Base-by-base conservation (phyloP, 2,113 vertebrate species). In the Cairina moschata region DNA sequence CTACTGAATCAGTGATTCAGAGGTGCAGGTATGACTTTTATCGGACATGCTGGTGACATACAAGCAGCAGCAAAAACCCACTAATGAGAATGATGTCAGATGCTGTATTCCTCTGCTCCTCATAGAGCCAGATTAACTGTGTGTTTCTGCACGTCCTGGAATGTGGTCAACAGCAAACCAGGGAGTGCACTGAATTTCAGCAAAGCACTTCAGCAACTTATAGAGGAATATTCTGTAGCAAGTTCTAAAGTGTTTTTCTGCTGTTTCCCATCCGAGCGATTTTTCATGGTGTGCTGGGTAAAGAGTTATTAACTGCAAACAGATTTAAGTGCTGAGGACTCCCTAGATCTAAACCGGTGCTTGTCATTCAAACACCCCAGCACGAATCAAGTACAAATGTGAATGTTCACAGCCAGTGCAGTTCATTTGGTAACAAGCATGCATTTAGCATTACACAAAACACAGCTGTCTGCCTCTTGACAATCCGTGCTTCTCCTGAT, bases 251-350 rank as follows among this genome's bases (percentile, higher is more conserved):
- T 94, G 74, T 56, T 88, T 86, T 90, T 83, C 85, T 93, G 82
- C 92, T 90, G 68, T 90, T 94, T 93, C 86, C 55, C 88, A 95
- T 94, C 85, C 83, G 86, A 97, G 77, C 85, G 68, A 95, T 97
- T 97, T 97, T 96, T 94, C 87, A 94, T 0, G 17, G 93, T 93
- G 87, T 3, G 0, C 94, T 95, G 93, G 66, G 69, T 88, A 50
- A 78, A 75, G 92, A 96, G 89, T 97, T 96, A 96, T 91, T 96
- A 97, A 93, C 90, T 95, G 92, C 95, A 94, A 95, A 83, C 96
- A 97, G 95, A 96, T 93, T 94, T 91, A 83, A 93, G 79, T 84
- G 67, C 91, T 91, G 88, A 91, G 83, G 78, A 66, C 91, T 86
- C 93, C 48, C 76, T 80, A 86, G 74, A 63, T 92, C 89, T 83